Evolutionary conservation across 2,888 invertebrate genomes (phyloP), one percentile per base, ranked within the genome.

Genomic region (Syrphus vitripennis): DNA sequence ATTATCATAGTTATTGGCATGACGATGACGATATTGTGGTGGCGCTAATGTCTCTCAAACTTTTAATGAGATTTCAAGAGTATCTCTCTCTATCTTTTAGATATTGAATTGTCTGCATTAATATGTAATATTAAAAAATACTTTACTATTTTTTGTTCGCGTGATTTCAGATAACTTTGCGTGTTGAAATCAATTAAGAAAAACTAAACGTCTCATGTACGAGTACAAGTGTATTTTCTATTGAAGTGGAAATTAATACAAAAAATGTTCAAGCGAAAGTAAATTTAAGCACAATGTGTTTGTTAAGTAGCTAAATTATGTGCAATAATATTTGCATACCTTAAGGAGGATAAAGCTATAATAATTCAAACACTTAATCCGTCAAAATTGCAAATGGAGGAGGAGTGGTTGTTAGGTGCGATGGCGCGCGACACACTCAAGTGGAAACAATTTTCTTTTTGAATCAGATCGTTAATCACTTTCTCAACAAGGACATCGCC

Each of bases 401-500:
- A 40, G 40, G 29, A 12, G 24, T 4, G n/a, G 24, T 4, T 4
- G n/a, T 16, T 4, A 21, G 12, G 45, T 2, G 16, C 55, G 3
- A 4, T 12, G 2, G 4, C 12, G 14, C 21, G 59, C 16, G 21
- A 57, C 70, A 59, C 55, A 72, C 42, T 84, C 76, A 81, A 81
- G 76, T 84, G 81, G 76, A 84, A 77, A 72, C 76, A 84, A 84
- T 76, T 80, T 81, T 77, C 71, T 69, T 72, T 67, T 79, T 53
- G 59, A 81, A 61, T 76, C 21, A 71, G 59, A 84, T 69, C 84
- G 84, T 84, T 84, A 84, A 84, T 84, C 81, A 84, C 67, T 42
- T 65, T 53, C 59, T 59, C 57, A 37, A 55, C 55, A 53, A 53
- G 37, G 21, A 40, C 69, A n/a, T 34, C 76, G 63, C 26, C 42